Evolutionary conservation across 53 echinoderm and acorn worm species (phyloP).

Genomic region (Mesocentrotus franciscanus): DNA sequence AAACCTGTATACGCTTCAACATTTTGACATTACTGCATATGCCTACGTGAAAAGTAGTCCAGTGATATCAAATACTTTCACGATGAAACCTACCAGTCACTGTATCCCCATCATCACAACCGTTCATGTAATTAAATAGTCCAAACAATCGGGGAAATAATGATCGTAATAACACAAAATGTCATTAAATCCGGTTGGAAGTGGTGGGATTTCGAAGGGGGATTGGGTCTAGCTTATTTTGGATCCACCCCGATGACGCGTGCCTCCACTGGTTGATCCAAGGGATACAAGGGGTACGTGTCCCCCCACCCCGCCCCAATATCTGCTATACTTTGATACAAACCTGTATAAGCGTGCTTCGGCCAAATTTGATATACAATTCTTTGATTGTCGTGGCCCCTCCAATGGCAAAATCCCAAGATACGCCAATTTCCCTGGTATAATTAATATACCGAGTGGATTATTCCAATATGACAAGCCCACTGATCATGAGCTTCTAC

Average conservation of each 20-base stretch:
- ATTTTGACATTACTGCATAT: not conserved
- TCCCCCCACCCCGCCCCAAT: not conserved
- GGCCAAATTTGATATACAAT: not conserved
- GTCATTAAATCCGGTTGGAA: not conserved
- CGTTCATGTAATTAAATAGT: slow-evolving; percentile 29
- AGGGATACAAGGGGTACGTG: too few relatives aligned
- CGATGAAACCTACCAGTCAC: not conserved
- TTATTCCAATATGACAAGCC: not conserved
- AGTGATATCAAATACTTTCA: slow-evolving; percentile 9
- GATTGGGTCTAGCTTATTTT: not conserved
- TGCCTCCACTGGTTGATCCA: not conserved
- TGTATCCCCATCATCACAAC: not conserved
- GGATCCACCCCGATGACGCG: not conserved
- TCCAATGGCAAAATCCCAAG: not conserved
- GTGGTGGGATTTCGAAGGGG: not conserved
- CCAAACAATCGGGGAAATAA: slow-evolving; percentile 27
- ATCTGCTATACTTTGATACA: not conserved
- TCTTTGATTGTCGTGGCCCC: not conserved
- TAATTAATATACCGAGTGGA: not conserved
- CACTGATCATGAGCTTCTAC: not conserved
- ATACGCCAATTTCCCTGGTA: not conserved
- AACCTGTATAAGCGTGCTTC: not conserved
- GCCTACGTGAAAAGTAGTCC: not conserved
- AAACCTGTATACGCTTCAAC: too few relatives aligned
- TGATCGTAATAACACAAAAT: slow-evolving; percentile 7